These are phyloP conservation scores for Brachymystax lenok DNA, from an alignment of 2,797 vertebrate genomes.

Conservation along the genomic window DNA sequence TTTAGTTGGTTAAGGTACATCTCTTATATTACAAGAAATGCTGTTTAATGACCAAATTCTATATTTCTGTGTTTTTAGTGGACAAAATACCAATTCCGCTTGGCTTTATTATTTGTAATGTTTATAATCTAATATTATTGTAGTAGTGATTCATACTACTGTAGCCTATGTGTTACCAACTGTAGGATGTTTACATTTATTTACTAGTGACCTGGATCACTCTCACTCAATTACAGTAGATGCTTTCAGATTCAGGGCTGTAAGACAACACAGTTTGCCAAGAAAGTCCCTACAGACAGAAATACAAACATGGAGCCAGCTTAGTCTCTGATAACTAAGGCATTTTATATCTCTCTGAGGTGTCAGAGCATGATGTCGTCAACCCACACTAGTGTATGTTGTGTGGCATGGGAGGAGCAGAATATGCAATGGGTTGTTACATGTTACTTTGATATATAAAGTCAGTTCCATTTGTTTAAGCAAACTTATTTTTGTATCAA, in stretches of 20 bases:
- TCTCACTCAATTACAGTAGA: neutral
- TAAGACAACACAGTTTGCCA: neutral
- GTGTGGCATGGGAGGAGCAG: conserved; percentile 44
- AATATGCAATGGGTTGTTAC: conserved; percentile 49
- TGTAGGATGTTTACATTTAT: neutral
- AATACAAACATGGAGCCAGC: neutral
- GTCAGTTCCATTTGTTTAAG: conserved; percentile 60
- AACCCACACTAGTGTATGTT: conserved; percentile 20
- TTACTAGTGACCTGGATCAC: neutral
- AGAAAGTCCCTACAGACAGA: neutral
- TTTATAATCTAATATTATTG: neutral
- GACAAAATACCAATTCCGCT: neutral
- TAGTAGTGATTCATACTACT: neutral
- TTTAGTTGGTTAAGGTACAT: too few species aligned
- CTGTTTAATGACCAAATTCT: neutral
- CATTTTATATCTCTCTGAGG: conserved; percentile 3
- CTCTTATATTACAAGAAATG: too few species aligned
- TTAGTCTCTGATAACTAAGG: neutral
- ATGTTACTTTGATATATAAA: conserved; percentile 63
- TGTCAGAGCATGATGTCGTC: neutral
- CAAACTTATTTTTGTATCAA: conserved; percentile 50
- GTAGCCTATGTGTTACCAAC: neutral
- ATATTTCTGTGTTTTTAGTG: neutral
- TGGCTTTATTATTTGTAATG: neutral
- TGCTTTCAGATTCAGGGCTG: neutral